A percentile compares a stretch with the other conserved stretches of the same genome.
Evolutionary conservation across 2,888 invertebrate genomes (phyloP).

Genomic region (Morpho deidamia): DNA sequence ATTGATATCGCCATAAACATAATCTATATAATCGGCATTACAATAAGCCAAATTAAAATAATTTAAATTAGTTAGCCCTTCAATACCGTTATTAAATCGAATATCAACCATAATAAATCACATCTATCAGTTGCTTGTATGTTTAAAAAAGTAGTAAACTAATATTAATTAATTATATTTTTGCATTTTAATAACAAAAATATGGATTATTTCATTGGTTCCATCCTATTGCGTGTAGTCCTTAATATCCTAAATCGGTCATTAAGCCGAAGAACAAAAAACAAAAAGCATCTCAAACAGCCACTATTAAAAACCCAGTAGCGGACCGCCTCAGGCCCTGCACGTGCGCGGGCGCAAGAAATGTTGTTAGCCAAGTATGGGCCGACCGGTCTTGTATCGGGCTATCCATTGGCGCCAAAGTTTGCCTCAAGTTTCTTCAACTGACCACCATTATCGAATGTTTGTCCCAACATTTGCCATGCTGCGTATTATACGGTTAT

Average conservation of each 20-base stretch:
- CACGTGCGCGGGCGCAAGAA: slow-evolving; percentile 53
- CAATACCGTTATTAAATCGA: too few species aligned
- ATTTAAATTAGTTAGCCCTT: too few species aligned
- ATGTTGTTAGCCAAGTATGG: slow-evolving; percentile 43
- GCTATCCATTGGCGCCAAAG: slow-evolving; percentile 10
- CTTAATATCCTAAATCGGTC: slow-evolving; percentile 20
- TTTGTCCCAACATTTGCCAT: slow-evolving; percentile 11
- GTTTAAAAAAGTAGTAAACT: too few species aligned
- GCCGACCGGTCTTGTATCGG: slow-evolving; percentile 17
- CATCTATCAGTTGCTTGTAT: too few species aligned
- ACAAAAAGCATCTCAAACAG: slow-evolving; percentile 47
- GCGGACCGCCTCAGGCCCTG: slow-evolving; percentile 53
- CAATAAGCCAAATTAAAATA: too few species aligned
- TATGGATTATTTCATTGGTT: not conserved
- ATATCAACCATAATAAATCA: too few species aligned
- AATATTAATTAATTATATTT: too few species aligned
- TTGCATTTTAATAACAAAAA: not conserved
- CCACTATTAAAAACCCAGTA: slow-evolving; percentile 63
- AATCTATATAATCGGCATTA: too few species aligned
- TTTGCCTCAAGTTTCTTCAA: not conserved
- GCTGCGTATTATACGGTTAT: slow-evolving; percentile 3
- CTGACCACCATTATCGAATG: not conserved
- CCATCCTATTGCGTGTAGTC: slow-evolving; percentile 1
- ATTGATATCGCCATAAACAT: too few species aligned
- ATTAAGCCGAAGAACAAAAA: slow-evolving; percentile 32